These are phyloP conservation scores for Panulirus ornatus DNA, from an alignment of 1,140 invertebrate species.

Conservation along the genomic window DNA sequence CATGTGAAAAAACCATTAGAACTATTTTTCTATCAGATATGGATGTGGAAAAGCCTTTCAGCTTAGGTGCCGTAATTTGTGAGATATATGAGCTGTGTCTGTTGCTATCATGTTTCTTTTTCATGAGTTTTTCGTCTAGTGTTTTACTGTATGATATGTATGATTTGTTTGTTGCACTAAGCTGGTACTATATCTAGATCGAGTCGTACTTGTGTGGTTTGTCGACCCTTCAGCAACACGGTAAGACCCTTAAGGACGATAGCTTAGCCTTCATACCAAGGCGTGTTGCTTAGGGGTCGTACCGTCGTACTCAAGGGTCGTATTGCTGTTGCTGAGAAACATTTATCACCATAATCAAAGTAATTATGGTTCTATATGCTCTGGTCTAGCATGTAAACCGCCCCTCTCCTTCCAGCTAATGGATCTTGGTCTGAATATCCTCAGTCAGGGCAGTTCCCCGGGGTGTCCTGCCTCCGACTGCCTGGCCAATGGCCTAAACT, in stretches of 20 bases:
- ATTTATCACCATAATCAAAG: neutral
- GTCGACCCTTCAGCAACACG: neutral
- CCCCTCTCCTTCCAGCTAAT: constrained; percentile 11
- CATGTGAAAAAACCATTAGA: neutral
- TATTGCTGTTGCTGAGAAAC: neutral
- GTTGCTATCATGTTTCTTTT: neutral
- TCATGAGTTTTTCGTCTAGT: neutral
- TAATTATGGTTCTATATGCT: neutral
- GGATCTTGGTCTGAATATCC: constrained; percentile 20
- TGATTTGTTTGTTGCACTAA: neutral
- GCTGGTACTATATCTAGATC: neutral
- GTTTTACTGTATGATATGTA: neutral
- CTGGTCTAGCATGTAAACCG: neutral
- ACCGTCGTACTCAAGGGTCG: too few relatives aligned
- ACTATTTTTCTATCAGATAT: neutral
- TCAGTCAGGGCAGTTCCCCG: constrained; percentile 18
- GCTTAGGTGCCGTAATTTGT: too few relatives aligned
- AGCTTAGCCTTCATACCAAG: neutral
- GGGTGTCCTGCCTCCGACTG: constrained; percentile 40
- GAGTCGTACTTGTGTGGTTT: neutral
- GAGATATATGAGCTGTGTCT: neutral
- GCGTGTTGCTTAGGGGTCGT: too few relatives aligned
- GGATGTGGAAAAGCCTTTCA: neutral
- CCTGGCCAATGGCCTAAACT: constrained; percentile 2
- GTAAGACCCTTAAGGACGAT: neutral